Base-by-base conservation (phyloP, 2,797 vertebrate species). In the Chelon auratus region DNA sequence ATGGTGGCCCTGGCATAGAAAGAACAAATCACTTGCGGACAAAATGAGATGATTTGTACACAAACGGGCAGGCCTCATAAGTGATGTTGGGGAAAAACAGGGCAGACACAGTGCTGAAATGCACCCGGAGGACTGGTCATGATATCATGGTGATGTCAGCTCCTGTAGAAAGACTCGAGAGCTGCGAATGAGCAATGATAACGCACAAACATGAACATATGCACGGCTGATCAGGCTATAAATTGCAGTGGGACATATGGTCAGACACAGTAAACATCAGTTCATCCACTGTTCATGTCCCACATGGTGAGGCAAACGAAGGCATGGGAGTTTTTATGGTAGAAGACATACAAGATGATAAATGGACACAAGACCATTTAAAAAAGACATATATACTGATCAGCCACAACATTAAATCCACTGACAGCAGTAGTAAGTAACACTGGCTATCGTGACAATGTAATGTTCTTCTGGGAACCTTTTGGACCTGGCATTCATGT, bases 111-210 rank as follows among this genome's bases (percentile, higher is more conserved):
- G 55, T 33, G 75, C 47, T 81, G 83, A 82, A 18, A 61, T 37
- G 77, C 60, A 56, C 69, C 55, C 57, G 63, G 11, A 18, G 17
- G 0, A 43, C 68, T 57, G 62, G 59, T 53, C 43, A n/a, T 7
- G 50, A 33, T 59, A 0, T 4, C 50, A 3, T 13, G 57, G 56
- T 83, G 77, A 87, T 58, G 82, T 82, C 80, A 78, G 22, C 20
- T 53, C 51, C 75, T n/a, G 9, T 57, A 58, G 52, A 54, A 0
- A 17, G 45, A 1, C 24, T 18, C 33, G 8, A 52, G 33, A 51
- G 14, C 17, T 45, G 33, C 8, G n/a, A 12, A 22, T 4, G 0
- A 30, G 50, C 18, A 42, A 2, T 20, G 12, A 14, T 22, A 3
- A 1, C 39, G 62, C 48, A 43, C 30, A 30, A 51, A 64, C n/a